Evolutionary conservation across 2,113 vertebrate genomes (phyloP).

Genomic region (Bettongia penicillata): DNA sequence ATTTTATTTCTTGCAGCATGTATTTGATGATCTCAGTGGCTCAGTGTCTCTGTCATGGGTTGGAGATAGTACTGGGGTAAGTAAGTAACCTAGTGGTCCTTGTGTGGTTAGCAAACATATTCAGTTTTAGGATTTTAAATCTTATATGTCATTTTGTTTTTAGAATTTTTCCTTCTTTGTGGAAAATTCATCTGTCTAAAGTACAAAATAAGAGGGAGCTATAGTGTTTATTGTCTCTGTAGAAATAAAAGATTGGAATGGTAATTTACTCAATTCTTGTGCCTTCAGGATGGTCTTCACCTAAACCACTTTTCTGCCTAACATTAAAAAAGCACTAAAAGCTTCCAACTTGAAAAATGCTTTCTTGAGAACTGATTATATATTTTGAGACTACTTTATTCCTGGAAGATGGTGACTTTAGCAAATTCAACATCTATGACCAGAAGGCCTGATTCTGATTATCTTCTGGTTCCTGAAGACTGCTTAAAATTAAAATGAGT

Average conservation of each 20-base stretch:
- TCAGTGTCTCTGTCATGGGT: conserved; percentile 94
- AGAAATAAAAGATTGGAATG: not conserved
- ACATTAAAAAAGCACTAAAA: not conserved
- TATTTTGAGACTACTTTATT: conserved; percentile 9
- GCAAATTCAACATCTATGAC: not conserved
- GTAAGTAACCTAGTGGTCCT: conserved; percentile 84
- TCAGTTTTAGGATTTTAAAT: not conserved
- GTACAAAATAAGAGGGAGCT: conserved; percentile 23
- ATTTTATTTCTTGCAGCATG: conserved; percentile 79
- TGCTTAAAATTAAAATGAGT: conserved; percentile 34
- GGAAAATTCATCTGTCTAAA: not conserved
- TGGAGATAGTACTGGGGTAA: conserved; percentile 94
- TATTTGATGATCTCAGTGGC: conserved; percentile 91
- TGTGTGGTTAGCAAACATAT: not conserved
- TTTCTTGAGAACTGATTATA: not conserved
- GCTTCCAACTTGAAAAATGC: not conserved
- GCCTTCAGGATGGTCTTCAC: not conserved
- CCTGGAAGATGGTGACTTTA: not conserved
- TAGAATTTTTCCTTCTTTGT: not conserved
- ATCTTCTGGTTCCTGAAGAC: not conserved
- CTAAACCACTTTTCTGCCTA: not conserved
- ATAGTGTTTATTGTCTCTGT: conserved; percentile 51
- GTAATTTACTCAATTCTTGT: not conserved
- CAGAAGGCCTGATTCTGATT: not conserved
- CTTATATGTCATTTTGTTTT: conserved; percentile 38